Percentiles rank a stretch among this genome's conserved stretches.
These are phyloP conservation scores for Eudorcas thomsonii DNA, from an alignment of 2,113 vertebrate species.

Conservation along the genomic window DNA sequence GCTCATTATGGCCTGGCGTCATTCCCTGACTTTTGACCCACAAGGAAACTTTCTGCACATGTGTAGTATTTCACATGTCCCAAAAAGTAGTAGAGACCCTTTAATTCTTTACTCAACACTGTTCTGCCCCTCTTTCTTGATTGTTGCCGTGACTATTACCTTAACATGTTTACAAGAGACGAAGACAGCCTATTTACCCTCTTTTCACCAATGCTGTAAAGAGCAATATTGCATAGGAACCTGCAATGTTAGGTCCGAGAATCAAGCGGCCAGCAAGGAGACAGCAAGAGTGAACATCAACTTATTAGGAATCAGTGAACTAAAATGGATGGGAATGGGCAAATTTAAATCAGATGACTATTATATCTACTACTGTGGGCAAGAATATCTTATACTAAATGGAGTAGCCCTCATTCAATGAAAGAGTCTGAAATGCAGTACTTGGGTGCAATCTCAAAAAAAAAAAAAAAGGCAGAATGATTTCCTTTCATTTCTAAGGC, in stretches of 20 bases:
- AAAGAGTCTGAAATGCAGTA: background rate
- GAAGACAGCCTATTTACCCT: background rate
- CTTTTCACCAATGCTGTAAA: background rate
- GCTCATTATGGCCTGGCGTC: background rate
- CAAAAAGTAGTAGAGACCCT: background rate
- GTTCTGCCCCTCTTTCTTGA: background rate
- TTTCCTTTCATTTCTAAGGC: background rate
- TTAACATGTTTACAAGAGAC: background rate
- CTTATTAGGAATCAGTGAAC: background rate
- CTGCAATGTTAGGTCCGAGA: background rate
- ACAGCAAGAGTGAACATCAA: background rate
- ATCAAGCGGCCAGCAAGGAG: background rate
- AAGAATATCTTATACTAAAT: background rate
- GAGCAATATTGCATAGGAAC: background rate
- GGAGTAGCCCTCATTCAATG: background rate
- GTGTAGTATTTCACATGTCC: background rate
- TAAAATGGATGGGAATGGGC: background rate
- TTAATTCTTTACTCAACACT: background rate
- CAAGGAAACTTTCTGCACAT: background rate
- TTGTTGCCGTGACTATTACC: background rate
- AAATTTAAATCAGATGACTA: background rate
- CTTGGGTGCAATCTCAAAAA: background rate
- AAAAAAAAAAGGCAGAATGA: background rate
- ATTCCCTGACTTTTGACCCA: background rate
- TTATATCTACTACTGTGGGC: background rate